Percentiles rank a stretch among this genome's conserved stretches.
Evolutionary conservation across 2,797 vertebrate species (phyloP).

Genomic region (Falco peregrinus): DNA sequence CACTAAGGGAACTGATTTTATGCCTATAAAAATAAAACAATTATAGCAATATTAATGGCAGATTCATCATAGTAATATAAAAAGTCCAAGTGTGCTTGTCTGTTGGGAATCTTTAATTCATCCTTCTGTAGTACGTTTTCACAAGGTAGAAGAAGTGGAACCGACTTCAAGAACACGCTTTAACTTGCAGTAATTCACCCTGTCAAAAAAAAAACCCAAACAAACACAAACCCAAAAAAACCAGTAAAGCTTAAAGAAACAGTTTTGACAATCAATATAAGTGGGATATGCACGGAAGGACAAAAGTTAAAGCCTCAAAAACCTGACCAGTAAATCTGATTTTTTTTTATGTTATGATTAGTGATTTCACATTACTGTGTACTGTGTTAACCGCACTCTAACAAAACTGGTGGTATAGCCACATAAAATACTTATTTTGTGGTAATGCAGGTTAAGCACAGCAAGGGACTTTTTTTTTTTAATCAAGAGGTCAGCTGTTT

Average conservation of each 20-base stretch:
- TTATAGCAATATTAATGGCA: slow-evolving; percentile 76
- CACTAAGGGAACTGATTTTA: slow-evolving; percentile 77
- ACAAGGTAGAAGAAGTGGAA: slow-evolving; percentile 64
- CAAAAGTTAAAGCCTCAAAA: slow-evolving; percentile 42
- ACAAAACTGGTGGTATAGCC: background rate
- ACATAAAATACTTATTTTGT: background rate
- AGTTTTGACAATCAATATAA: slow-evolving; percentile 1
- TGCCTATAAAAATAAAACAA: slow-evolving; percentile 80
- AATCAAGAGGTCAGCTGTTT: background rate
- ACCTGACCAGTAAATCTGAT: background rate
- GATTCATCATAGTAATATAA: slow-evolving; percentile 78
- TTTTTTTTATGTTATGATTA: background rate
- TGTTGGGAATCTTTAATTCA: slow-evolving; percentile 77
- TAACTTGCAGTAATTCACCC: slow-evolving; percentile 61
- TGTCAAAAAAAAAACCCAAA: slow-evolving; percentile 16
- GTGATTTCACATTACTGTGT: background rate
- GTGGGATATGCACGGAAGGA: slow-evolving; percentile 33
- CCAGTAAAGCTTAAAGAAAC: background rate
- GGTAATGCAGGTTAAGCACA: slow-evolving; percentile 1
- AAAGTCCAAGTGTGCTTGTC: slow-evolving; percentile 74
- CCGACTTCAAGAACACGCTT: slow-evolving; percentile 55
- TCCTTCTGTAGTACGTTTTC: slow-evolving; percentile 62
- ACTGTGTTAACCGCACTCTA: background rate
- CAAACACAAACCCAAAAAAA: background rate
- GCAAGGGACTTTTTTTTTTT: background rate